phyloP scores from a whole-genome alignment of 2,113 vertebrate species.

The Nipponia nippon region DNA sequence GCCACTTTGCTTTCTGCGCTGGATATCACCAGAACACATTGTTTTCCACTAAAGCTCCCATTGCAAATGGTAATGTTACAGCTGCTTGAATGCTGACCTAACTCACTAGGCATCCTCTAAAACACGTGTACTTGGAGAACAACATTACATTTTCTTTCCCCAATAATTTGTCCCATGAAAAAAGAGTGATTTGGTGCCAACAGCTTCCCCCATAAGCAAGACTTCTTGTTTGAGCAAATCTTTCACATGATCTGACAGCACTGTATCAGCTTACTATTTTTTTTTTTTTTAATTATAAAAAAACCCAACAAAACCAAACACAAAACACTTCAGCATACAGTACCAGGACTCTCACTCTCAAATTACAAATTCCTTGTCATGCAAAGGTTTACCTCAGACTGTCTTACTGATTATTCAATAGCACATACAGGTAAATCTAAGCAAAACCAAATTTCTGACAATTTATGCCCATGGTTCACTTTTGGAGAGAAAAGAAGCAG shows the following conservation, averaged over 20 bases:
- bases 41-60: background rate
- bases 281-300: background rate
- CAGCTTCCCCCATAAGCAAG: background rate
- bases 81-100: background rate
- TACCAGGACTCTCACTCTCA: background rate
- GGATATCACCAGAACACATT: background rate
- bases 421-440: background rate
- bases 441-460: background rate
- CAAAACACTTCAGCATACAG: background rate
- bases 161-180: background rate
- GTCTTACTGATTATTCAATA: background rate
- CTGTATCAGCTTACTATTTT: background rate
- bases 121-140: background rate
- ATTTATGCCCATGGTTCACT: background rate
- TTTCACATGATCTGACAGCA: background rate
- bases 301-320: background rate
- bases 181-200: background rate
- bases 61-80: background rate
- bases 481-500: background rate
- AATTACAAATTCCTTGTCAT: background rate
- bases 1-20: background rate
- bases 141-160: background rate
- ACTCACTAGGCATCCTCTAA: background rate
- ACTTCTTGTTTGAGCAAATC: background rate
- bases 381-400: background rate